Percentiles rank a stretch among this genome's conserved stretches.
These are phyloP conservation scores for Diarsia brunnea DNA, from an alignment of 2,888 invertebrate genomes.

Conservation along the genomic window DNA sequence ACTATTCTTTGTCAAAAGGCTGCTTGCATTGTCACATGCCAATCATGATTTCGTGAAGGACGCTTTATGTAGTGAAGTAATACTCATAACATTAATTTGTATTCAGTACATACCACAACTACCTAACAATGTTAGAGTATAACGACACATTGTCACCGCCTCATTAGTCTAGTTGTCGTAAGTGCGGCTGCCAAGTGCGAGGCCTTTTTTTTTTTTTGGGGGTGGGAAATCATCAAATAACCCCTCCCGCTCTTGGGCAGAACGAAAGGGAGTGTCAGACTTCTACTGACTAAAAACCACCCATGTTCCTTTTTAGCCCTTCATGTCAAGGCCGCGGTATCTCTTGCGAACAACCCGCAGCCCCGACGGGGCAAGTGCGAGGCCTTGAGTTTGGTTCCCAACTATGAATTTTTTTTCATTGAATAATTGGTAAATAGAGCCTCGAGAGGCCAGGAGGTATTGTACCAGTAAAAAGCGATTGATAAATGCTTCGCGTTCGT, in stretches of 20 bases:
- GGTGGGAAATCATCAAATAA: too few relatives aligned
- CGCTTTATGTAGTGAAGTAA: constrained; percentile 12
- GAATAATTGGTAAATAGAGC: constrained; percentile 8
- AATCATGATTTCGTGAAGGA: constrained; percentile 21
- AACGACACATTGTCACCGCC: constrained; percentile 51
- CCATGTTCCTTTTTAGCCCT: too few relatives aligned
- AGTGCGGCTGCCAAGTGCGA: constrained; percentile 7
- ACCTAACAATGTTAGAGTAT: constrained; percentile 23
- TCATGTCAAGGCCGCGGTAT: neutral
- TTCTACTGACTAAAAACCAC: too few relatives aligned
- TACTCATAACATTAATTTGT: constrained; percentile 41
- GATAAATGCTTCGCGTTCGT: neutral
- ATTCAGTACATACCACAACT: constrained; percentile 38
- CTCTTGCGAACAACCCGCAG: too few relatives aligned
- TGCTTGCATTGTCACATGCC: constrained; percentile 10
- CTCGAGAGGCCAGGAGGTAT: neutral
- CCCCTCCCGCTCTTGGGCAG: too few relatives aligned
- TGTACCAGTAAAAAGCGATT: neutral
- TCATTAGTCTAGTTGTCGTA: constrained; percentile 25
- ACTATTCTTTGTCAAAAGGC: neutral
- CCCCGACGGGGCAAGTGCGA: too few relatives aligned
- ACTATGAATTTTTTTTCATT: constrained; percentile 9
- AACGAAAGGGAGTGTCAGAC: too few relatives aligned
- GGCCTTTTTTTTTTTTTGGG: neutral
- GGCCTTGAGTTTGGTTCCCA: constrained; percentile 31